Base-by-base conservation (phyloP, 2,113 vertebrate species). In the Mustela nigripes region DNA sequence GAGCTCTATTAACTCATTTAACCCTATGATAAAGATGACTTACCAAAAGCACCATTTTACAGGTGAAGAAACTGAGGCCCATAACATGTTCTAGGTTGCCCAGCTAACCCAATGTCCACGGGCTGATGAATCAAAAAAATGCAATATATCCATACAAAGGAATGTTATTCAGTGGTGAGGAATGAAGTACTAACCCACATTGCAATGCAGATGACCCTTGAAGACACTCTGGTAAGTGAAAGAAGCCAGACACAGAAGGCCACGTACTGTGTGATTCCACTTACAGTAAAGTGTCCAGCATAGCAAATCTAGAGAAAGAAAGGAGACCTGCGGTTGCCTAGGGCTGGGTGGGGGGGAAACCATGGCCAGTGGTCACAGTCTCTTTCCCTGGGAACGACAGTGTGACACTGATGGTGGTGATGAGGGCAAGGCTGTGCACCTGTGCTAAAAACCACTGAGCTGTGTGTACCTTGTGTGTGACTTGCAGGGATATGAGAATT, bases 21-120 rank as follows among this genome's bases (percentile, higher is more conserved):
- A 84, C 62, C 31, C 62, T 26, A 79, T 18, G 62, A 92, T 58
- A 80, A 11, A 95, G 56, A 33, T 60, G 39, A 96, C 81, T 39
- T 71, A 33, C 60, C 84, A 83, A 93, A 5, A 80, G 39, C 3
- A n/a, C 8, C 84, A 76, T 48, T 48, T 79, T 76, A 95, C 1
- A 81, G 65, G 62, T 73, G 50, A 95, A 73, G 62, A 93, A 90
- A 90, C 22, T 74, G 62, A 96, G 86, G 74, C 80, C 69, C 36
- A 15, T 42, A 91, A 86, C 33, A 18, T 7, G 11, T 60, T 21
- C n/a, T 80, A 91, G 78, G 69, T 95, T 31, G 31, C 19, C 62
- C 42, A 84, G 69, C 16, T 90, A 89, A 81, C 33, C 11, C 74
- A 83, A 33, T 63, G 58, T 63, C 50, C 50, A 76, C 76, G 5